Conservation (phyloP, 2,888 invertebrate genomes). For the Oscheius sp. region DNA sequence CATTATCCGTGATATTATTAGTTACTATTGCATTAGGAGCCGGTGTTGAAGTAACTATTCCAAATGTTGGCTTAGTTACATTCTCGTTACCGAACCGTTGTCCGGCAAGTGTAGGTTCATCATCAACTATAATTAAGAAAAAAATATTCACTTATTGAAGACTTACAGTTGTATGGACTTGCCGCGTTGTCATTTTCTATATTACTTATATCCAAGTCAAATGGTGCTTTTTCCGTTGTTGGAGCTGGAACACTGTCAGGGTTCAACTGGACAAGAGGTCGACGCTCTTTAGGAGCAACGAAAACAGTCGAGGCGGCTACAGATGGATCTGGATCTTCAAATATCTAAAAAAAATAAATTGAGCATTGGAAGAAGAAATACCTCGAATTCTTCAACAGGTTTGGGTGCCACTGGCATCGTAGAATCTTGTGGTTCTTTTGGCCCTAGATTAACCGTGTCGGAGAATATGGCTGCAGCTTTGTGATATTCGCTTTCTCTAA, state of each 20-base stretch:
- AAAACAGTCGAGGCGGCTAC: neutral
- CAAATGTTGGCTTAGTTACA: neutral
- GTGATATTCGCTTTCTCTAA: constrained; percentile 17
- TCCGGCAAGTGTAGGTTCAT: constrained; percentile 32
- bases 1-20: neutral
- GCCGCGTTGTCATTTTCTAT: neutral
- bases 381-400: constrained; percentile 33
- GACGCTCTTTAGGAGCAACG: neutral
- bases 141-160: too few species aligned
- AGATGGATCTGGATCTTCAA: constrained; percentile 16
- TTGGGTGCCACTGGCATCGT: constrained; percentile 21
- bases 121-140: neutral
- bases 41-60: constrained; percentile 37
- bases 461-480: constrained; percentile 32
- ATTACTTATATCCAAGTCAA: neutral
- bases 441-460: constrained; percentile 31
- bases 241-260: neutral
- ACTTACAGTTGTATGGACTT: neutral
- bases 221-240: neutral
- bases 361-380: neutral
- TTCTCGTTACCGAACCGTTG: neutral
- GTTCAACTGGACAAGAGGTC: too few species aligned
- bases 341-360: constrained; percentile 4
- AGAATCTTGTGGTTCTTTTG: neutral
- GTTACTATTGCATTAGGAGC: neutral